Percentiles rank a stretch among this genome's conserved stretches.
Evolutionary conservation across 1,140 invertebrate genomes (phyloP).

Genomic region (Drosophila kepulauana): DNA sequence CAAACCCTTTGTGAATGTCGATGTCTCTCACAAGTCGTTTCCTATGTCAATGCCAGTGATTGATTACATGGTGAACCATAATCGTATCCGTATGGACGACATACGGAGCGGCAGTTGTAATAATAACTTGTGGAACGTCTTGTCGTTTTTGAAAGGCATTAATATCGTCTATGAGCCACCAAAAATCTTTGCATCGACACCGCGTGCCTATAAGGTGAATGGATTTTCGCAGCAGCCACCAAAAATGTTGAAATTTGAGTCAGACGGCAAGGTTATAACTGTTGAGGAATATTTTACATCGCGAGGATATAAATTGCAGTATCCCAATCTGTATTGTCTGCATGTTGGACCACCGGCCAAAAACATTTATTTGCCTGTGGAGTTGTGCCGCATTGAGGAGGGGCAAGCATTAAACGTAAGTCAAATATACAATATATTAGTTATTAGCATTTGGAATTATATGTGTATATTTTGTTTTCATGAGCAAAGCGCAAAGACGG

Average conservation of each 20-base stretch:
- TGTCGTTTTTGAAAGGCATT: slow-evolving; percentile 57
- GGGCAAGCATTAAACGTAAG: slow-evolving; percentile 87
- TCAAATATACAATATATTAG: slow-evolving; percentile 3
- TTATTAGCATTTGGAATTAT: not conserved
- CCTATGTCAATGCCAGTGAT: slow-evolving; percentile 86
- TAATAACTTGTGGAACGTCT: not conserved
- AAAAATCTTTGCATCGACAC: slow-evolving; percentile 49
- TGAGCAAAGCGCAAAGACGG: slow-evolving; percentile 84
- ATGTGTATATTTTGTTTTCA: not conserved
- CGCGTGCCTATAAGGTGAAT: slow-evolving; percentile 86
- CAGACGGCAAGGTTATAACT: slow-evolving; percentile 58
- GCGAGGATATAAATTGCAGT: slow-evolving; percentile 79
- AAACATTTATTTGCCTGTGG: slow-evolving; percentile 87
- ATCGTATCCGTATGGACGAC: not conserved
- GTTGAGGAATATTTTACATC: slow-evolving; percentile 86
- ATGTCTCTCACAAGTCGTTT: slow-evolving; percentile 90
- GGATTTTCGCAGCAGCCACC: slow-evolving; percentile 83
- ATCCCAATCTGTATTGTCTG: slow-evolving; percentile 87
- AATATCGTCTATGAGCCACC: slow-evolving; percentile 67
- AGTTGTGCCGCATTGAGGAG: slow-evolving; percentile 87
- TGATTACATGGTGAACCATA: slow-evolving; percentile 69
- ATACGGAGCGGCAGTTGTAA: not conserved
- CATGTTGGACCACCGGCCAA: slow-evolving; percentile 87
- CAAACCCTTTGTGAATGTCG: slow-evolving; percentile 90
- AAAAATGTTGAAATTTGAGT: slow-evolving; percentile 80